Evolutionary conservation across 2,888 invertebrate genomes (phyloP), one percentile per base, ranked within the genome.

Genomic region (Leptogaster cylindrica): DNA sequence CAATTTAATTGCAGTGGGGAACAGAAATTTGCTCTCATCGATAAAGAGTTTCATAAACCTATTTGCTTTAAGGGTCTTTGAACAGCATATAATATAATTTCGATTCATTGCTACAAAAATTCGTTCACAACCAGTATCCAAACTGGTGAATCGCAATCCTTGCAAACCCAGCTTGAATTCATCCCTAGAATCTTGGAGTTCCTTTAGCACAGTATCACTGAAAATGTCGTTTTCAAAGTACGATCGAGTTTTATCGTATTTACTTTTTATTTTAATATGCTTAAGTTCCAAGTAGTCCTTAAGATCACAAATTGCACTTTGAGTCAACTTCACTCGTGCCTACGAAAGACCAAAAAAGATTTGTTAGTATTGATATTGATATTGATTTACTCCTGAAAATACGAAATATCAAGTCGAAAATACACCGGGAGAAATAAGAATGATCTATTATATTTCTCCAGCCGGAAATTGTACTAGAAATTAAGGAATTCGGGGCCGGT

Each of bases 181-280:
- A 1, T 68, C 70, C 33, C 73, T 73, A 0, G 73, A 75, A 51
- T 77, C 75, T 51, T 79, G 76, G 0, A 81, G 72, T 66, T 81
- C 80, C 2, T 75, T 75, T 14, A 81, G 72, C 23, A 77, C 71
- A 7, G 76, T 75, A 65, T 81, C 81, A 27, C 73, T 77, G 71
- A 80, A 81, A 31, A 81, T 74, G 63, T 81, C 76, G 55, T 76
- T 78, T 72, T 81, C 78, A 51, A 81, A 81, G 61, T 79, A 74
- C 0, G 75, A 74, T 50, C 77, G 76, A n/a, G 78, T 81, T 72
- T 77, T 76, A 31, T 80, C 78, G 67, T 78, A 81, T 28, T 74
- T 74, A 14, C 75, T 77, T 52, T 76, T 75, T 0, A 69, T 69
- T n/a, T 73, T 74, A 0, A 73, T 52, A 1, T 73, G 39, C 14